Conservation (phyloP, 1,140 invertebrate genomes). For the Bombus soroeensis region DNA sequence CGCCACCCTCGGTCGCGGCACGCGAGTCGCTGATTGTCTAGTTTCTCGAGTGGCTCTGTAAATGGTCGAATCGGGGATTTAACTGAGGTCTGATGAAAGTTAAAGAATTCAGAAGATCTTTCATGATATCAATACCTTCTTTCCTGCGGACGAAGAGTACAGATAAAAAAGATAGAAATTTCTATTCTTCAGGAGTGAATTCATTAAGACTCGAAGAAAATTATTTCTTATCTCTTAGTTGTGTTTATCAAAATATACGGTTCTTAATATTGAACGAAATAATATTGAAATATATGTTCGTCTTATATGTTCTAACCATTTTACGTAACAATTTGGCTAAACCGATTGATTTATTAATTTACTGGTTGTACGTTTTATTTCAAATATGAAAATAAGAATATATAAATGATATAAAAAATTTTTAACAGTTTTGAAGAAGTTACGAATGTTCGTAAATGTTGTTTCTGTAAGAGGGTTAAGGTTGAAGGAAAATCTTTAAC, state of each 20-base stretch:
- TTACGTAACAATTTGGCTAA: no score
- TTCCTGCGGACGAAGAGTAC: neutral
- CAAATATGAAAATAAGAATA: neutral
- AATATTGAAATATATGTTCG: no score
- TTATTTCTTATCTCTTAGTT: neutral
- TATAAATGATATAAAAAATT: neutral
- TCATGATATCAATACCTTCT: neutral
- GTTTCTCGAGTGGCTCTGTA: neutral
- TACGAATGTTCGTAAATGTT: slow-evolving; percentile 1
- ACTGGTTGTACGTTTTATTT: no score
- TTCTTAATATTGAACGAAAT: no score
- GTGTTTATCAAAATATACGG: neutral
- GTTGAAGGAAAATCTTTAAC: slow-evolving; percentile 39
- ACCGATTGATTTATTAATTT: no score
- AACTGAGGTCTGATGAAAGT: neutral
- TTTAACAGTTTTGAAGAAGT: neutral
- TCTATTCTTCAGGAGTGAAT: neutral
- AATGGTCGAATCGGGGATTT: slow-evolving; percentile 3
- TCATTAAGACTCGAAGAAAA: neutral
- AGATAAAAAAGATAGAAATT: neutral
- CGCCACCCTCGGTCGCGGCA: slow-evolving; percentile 35
- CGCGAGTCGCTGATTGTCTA: slow-evolving; percentile 44
- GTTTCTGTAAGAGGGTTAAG: neutral
- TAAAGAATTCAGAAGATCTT: neutral
- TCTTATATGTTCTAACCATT: no score